Evolutionary conservation across 2,797 vertebrate species (phyloP).

Genomic region (Myotis pilosus): DNA sequence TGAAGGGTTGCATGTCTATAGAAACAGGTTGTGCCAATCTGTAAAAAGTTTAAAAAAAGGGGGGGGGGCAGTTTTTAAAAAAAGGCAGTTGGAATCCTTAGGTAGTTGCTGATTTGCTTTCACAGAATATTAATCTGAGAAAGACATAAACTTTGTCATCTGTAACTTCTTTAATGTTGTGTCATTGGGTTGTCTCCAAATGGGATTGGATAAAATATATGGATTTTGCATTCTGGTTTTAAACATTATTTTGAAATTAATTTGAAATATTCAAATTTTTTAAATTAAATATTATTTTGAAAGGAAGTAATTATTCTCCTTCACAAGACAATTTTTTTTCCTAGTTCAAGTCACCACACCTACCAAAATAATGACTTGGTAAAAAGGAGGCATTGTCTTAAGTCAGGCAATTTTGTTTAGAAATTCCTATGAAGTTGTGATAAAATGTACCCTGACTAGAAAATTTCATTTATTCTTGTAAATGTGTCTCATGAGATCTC

Average conservation of each 20-base stretch:
- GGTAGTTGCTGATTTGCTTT: neutral
- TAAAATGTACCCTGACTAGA: neutral
- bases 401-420: neutral
- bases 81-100: neutral
- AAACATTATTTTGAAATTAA: neutral
- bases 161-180: neutral
- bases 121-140: neutral
- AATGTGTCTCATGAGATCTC: neutral
- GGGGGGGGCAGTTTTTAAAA: no score
- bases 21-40: neutral
- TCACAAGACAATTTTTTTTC: neutral
- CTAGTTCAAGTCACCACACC: neutral
- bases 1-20: neutral
- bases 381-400: neutral
- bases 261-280: neutral
- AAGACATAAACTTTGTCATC: neutral
- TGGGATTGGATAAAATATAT: neutral
- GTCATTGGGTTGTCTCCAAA: neutral
- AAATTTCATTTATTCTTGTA: conserved; percentile 32
- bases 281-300: neutral
- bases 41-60: neutral
- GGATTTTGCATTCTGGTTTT: neutral
- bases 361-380: neutral
- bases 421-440: neutral
- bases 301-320: conserved; percentile 12